phyloP scores from a whole-genome alignment of 2,113 vertebrate species.

The Trogon melanurus region DNA sequence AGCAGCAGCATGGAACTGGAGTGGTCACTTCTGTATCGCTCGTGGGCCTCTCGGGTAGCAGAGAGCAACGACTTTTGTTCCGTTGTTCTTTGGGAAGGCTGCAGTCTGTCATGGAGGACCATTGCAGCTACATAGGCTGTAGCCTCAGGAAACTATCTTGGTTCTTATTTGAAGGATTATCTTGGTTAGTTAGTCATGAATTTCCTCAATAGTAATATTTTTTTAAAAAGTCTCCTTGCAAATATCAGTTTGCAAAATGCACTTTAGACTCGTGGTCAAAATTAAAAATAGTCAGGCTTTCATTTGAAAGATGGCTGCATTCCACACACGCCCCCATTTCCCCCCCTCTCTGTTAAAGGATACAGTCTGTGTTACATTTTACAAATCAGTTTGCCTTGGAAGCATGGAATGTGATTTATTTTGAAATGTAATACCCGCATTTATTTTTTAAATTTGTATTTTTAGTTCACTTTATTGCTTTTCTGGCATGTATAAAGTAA shows the following conservation, averaged over 20 bases:
- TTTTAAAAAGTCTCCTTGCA: background rate
- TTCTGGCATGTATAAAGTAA: background rate
- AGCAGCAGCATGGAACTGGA: background rate
- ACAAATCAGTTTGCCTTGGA: slow-evolving; percentile 17
- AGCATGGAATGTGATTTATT: slow-evolving; percentile 19
- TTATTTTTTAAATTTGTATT: background rate
- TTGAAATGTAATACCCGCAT: slow-evolving; percentile 31
- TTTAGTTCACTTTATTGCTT: background rate
- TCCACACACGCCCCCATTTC: fast-evolving
- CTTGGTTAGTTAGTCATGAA: background rate
- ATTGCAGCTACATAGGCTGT: background rate
- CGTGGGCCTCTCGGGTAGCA: background rate
- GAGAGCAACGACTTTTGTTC: background rate
- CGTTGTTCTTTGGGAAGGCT: background rate
- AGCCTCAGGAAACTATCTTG: background rate
- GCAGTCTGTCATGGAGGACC: background rate
- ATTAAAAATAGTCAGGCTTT: background rate
- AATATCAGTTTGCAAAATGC: background rate
- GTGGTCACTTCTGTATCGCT: background rate
- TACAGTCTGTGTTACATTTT: background rate
- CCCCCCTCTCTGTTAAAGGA: background rate
- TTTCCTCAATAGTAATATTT: background rate
- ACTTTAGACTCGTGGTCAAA: background rate
- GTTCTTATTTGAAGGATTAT: background rate
- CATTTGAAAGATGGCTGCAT: background rate